Base-by-base conservation (phyloP, 1,140 invertebrate genomes). In the Magallana ariakensis region DNA sequence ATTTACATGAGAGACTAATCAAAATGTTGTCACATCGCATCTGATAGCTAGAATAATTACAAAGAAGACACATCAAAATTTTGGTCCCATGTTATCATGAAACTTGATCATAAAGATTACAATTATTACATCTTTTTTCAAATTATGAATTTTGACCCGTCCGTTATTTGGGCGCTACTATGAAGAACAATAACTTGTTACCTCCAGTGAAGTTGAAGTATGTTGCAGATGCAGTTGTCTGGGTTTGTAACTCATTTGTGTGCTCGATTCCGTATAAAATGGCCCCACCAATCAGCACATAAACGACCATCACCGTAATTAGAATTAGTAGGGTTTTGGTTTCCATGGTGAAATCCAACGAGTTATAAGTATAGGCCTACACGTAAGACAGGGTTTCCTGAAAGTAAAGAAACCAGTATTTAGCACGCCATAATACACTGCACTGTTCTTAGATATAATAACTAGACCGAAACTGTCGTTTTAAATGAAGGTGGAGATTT, bases 251-350 rank as follows among this genome's bases (percentile, higher is more conserved):
- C 16, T 82, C 80, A 54, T 82, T 82, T 4, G 80, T 55, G 46
- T 56, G 46, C 16, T 82, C 80, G 19, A 82, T 54, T 3, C 53
- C 80, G 46, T 82, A 56, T 0, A 82, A 16, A 55, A 82, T 54
- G 16, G 80, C 80, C 16, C 80, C 80, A 9, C 80, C 80, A n/a
- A 82, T 82, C 16, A 54, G 15, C n/a, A 82, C 80, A 54, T 82
- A 82, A 1, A 82, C 55, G 11, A 82, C 15, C 15, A 55, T 16
- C 6, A 55, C 19, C 10, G 19, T 26, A 8, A 56, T 9, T 10
- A 82, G 80, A 56, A 82, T 82, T 54, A 82, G 11, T 5, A 82
- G 10, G 19, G 80, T 56, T 82, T 82, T 82, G 16, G 53, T 55
- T 9, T 82, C 80, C 80, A 82, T 82, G 15, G 33, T 13, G 33